Evolutionary conservation across 2,113 vertebrate species (phyloP).

Genomic region (Myanophis thanlyinensis): DNA sequence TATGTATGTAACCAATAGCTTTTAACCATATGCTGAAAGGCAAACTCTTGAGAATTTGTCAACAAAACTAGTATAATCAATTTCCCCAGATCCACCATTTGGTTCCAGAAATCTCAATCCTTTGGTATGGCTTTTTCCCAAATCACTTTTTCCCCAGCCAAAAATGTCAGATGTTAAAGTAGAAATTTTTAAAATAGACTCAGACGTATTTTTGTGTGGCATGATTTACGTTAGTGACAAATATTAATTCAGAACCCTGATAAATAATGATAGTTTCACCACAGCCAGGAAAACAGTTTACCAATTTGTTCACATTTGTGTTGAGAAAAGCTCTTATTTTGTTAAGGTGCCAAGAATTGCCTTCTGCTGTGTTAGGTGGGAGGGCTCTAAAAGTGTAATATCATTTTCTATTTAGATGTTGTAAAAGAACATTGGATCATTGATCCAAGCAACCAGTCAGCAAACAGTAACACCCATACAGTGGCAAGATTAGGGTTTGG

Average conservation of each 20-base stretch:
- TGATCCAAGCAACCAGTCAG: not conserved
- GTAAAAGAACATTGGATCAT: not conserved
- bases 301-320: not conserved
- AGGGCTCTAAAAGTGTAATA: not conserved
- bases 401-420: not conserved
- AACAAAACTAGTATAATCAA: not conserved
- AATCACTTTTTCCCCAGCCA: not conserved
- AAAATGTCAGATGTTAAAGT: conserved; percentile 6
- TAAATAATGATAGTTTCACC: conserved; percentile 5
- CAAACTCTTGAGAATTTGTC: not conserved
- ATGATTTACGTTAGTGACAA: not conserved
- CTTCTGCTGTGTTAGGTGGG: not conserved
- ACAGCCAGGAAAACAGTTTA: not conserved
- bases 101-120: not conserved
- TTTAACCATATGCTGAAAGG: not conserved
- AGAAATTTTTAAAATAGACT: not conserved
- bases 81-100: conserved; percentile 4
- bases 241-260: not conserved
- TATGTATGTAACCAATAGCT: not conserved
- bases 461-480: not conserved
- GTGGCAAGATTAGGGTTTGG: not conserved
- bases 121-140: not conserved
- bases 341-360: not conserved
- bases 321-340: conserved; percentile 2
- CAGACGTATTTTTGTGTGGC: not conserved